Base-by-base conservation (phyloP, 2,113 vertebrate species). In the Podilymbus podiceps region DNA sequence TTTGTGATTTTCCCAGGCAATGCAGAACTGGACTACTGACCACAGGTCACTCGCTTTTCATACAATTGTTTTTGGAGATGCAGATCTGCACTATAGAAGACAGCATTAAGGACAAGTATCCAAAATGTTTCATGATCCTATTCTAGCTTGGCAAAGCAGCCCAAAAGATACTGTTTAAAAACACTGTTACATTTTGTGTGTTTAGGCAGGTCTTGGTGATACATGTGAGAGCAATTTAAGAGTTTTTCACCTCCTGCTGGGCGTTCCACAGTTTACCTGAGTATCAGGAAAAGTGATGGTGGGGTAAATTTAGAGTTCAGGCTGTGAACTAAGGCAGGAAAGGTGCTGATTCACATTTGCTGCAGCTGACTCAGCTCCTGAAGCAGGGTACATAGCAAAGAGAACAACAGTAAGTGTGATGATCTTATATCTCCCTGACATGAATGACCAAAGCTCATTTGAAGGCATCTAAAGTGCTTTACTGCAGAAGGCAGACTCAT, bases 171-270 rank as follows among this genome's bases (percentile, higher is more conserved):
- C 19, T 35, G 18, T 74, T 92, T 60, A 82, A 52, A 94, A 89
- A 30, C 31, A 50, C 0, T 10, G 31, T 82, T 62, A 31, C 5
- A 0, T 56, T 53, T 21, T 0, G 0, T 38, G 8, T 66, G 19
- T 76, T 90, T 38, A 77, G 71, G 16, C 12, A 72, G 27, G 35
- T 64, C 53, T 64, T 79, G 7, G 16, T 85, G 71, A 27, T 79
- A 56, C 18, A 66, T 24, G 3, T 85, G 71, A 79, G 75, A 90
- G 18, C 35, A 62, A 22, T 83, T 80, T 38, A 83, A 92, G 82
- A 75, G 11, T 22, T 86, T 88, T 94, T 9, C 7, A 8, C 50
- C 18, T 56, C 35, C 62, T 88, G 10, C 33, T 52, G 11, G 67
- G 33, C 72, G 22, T 50, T 63, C 31, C 31, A 67, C 42, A 55